These are phyloP conservation scores for Lamprologus sp. DNA, from an alignment of 2,113 vertebrate genomes.

Conservation along the genomic window DNA sequence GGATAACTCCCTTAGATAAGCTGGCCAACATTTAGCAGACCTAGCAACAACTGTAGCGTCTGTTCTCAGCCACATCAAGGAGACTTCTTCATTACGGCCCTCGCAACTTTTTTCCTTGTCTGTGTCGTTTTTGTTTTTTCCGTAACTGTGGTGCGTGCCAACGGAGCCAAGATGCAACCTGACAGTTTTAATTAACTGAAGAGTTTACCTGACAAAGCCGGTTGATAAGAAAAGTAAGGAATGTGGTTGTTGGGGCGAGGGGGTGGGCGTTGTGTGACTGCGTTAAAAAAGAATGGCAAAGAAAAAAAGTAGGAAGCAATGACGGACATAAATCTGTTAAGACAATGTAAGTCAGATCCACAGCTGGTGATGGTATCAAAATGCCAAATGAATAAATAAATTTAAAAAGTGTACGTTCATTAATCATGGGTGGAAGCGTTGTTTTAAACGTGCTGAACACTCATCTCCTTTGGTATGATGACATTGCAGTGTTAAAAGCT, in stretches of 20 bases:
- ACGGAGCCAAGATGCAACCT: slow-evolving; percentile 18
- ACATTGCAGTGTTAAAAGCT: not conserved
- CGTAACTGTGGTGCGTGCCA: not conserved
- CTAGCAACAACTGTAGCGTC: not conserved
- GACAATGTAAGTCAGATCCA: not conserved
- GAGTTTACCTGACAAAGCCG: not conserved
- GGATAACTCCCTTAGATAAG: slow-evolving; percentile 55
- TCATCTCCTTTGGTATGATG: not conserved
- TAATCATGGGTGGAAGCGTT: not conserved
- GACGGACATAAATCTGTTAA: not conserved
- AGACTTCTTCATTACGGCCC: slow-evolving; percentile 42
- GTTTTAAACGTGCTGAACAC: not conserved
- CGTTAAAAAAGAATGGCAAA: not conserved
- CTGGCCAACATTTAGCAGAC: slow-evolving; percentile 46
- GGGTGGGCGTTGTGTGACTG: not conserved
- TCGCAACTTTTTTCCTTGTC: not conserved
- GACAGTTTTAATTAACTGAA: slow-evolving; percentile 49
- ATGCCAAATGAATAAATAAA: not conserved
- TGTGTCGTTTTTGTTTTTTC: not conserved
- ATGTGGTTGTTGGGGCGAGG: not conserved
- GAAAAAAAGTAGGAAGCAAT: not conserved
- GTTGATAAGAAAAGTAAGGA: not conserved
- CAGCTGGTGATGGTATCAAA: not conserved
- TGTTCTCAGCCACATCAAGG: slow-evolving; percentile 38
- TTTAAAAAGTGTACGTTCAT: not conserved